Evolutionary conservation across 2,888 invertebrate genomes (phyloP), one percentile per base, ranked within the genome.

Genomic region (Hymenopus coronatus): DNA sequence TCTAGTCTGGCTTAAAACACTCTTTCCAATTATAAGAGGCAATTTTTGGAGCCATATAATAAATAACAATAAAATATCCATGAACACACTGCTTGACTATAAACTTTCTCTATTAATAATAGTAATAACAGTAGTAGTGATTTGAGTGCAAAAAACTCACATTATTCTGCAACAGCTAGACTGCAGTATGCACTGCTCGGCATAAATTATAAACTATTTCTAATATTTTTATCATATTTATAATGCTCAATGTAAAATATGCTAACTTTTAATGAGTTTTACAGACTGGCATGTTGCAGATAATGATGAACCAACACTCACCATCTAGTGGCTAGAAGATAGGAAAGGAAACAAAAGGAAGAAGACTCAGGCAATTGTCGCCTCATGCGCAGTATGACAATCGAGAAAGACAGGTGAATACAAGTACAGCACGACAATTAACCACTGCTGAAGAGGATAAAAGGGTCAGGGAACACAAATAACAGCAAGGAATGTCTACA

Each of bases 391-490:
- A 70, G 54, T 70, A 70, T 70, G 54, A 70, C 54, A 70, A 70
- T 20, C 54, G 54, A 70, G 54, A 70, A 70, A 70, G 54, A 70
- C 54, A 70, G 54, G 54, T 70, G 54, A 70, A 70, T 70, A 70
- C 54, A 70, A 70, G 54, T 70, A 70, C 40, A 87, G 28, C 82
- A 87, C 87, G 82, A 87, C 87, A 87, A 87, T 87, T 70, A 70
- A 70, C 54, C 82, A 87, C 33, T 87, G 82, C 54, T 28, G 82
- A 28, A 82, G 82, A 82, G 28, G 30, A 82, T 40, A 70, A 70
- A 70, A 25, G 54, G 54, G 6, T 20, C 25, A 70, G 87, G 85
- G 54, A 30, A 87, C 87, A 87, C 87, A 87, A 30, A 70, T 70
- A 70, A 82, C 33, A 87, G 27, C 20, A 70, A 33, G 82, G 40